Evolutionary conservation across 2,113 vertebrate species (phyloP).

Genomic region (Heteronetta atricapilla): DNA sequence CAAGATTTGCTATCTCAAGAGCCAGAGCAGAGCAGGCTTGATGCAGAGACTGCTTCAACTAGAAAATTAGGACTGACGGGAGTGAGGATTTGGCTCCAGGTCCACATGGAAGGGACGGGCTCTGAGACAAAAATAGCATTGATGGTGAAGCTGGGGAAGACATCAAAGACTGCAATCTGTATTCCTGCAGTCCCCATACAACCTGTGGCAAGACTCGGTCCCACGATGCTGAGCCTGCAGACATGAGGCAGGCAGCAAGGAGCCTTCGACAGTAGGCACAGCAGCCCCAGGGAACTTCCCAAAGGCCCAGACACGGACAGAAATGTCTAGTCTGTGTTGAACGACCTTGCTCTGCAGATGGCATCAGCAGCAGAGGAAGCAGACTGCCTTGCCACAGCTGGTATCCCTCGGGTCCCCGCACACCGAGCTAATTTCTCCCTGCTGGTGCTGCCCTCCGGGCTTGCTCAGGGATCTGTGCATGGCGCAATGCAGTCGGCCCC

Average conservation of each 20-base stretch:
- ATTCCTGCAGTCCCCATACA: background rate
- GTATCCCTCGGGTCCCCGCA: background rate
- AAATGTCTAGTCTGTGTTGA: background rate
- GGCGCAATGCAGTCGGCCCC: background rate
- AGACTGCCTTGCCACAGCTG: background rate
- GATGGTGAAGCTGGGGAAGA: background rate
- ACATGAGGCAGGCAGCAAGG: background rate
- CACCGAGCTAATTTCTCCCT: background rate
- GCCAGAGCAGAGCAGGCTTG: background rate
- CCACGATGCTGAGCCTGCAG: background rate
- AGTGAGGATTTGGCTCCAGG: background rate
- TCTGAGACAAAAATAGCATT: background rate
- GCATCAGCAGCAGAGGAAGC: background rate
- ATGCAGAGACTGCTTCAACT: background rate
- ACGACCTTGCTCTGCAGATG: background rate
- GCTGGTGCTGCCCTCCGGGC: background rate
- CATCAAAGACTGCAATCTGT: background rate
- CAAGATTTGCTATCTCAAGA: background rate
- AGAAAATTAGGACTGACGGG: background rate
- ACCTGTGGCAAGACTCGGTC: accelerated
- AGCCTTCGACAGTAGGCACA: background rate
- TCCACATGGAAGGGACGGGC: background rate
- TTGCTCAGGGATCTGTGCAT: background rate
- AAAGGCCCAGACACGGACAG: background rate
- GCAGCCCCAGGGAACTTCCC: background rate